Conservation (phyloP, 2,888 invertebrate species). For the Phortica magna region DNA sequence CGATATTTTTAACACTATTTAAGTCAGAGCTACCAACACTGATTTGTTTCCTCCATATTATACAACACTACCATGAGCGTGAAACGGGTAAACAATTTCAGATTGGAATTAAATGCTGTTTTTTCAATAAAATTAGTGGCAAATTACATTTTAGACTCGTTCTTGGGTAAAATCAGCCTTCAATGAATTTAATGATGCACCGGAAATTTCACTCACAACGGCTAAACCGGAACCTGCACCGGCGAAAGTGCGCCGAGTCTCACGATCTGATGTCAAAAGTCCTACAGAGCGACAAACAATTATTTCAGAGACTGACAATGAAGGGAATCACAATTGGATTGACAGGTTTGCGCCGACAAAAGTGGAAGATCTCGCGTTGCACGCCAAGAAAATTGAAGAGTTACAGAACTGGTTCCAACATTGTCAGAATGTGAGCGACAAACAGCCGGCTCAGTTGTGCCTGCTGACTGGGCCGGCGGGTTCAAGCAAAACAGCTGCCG, state of each 20-base stretch:
- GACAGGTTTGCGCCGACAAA: constrained; percentile 81
- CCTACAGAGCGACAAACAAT: not conserved
- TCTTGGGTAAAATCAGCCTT: constrained; percentile 70
- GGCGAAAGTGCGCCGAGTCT: constrained; percentile 46
- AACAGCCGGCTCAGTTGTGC: constrained; percentile 80
- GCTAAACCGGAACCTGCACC: constrained; percentile 28
- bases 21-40: constrained; percentile 45
- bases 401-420: constrained; percentile 83
- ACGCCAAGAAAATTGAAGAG: constrained; percentile 86
- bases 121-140: constrained; percentile 17
- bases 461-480: constrained; percentile 91
- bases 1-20: not conserved
- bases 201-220: constrained; percentile 18
- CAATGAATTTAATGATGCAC: constrained; percentile 43
- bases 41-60: constrained; percentile 70
- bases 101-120: constrained; percentile 45
- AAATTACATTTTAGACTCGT: constrained; percentile 50
- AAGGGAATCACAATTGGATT: constrained; percentile 79
- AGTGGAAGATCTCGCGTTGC: constrained; percentile 84
- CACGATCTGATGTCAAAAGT: constrained; percentile 33
- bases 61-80: constrained; percentile 36
- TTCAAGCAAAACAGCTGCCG: constrained; percentile 88
- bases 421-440: constrained; percentile 58
- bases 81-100: constrained; percentile 45
- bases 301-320: not conserved